phyloP scores from a whole-genome alignment of 2,888 invertebrate species.

The Cosmia trapezina region DNA sequence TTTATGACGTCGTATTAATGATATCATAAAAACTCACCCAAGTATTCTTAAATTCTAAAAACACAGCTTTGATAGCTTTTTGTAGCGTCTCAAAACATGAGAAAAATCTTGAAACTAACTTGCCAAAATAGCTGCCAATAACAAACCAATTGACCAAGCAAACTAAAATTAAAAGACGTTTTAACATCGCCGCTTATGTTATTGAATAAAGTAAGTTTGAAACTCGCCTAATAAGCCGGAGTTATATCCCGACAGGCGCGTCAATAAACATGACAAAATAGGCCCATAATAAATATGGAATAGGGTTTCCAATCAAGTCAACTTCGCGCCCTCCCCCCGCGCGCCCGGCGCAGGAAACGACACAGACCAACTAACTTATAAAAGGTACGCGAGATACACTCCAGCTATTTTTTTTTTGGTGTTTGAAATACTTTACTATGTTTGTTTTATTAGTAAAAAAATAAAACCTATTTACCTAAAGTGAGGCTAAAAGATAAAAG shows the following conservation, averaged over 20 bases:
- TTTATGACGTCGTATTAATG: conserved; percentile 8
- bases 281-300: conserved; percentile 90
- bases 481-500: background rate
- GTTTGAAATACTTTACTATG: no score
- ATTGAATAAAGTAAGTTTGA: conserved; percentile 72
- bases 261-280: conserved; percentile 89
- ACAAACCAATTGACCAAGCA: conserved; percentile 13
- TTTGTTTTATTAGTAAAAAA: no score
- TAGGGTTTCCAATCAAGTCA: conserved; percentile 90
- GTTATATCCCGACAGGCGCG: conserved; percentile 78
- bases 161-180: conserved; percentile 44
- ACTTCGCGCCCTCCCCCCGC: conserved; percentile 81
- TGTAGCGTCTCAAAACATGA: background rate
- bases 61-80: background rate
- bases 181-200: conserved; percentile 60
- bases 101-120: background rate
- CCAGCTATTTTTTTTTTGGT: no score
- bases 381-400: conserved; percentile 53
- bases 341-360: conserved; percentile 74
- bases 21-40: background rate
- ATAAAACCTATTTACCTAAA: no score
- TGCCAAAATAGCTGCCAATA: background rate
- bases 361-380: conserved; percentile 71
- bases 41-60: background rate
- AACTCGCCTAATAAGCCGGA: conserved; percentile 73